Conservation (phyloP, 2,888 invertebrate species). For the Bombyx huttoni region DNA sequence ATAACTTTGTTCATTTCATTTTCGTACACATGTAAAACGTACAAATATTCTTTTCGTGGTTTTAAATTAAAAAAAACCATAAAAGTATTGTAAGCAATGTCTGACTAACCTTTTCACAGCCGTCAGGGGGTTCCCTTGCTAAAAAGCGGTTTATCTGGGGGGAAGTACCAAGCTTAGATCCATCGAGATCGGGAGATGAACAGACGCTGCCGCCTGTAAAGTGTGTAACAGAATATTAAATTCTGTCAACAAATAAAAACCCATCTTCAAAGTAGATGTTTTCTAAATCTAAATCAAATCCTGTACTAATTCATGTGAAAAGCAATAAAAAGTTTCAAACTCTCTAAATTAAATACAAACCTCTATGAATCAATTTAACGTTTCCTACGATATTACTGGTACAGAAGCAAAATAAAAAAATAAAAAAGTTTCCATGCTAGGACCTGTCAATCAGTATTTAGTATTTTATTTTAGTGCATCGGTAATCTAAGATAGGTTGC, state of each 20-base stretch:
- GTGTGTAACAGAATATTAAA: too few relatives aligned
- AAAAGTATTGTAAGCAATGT: too few relatives aligned
- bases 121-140: slow-evolving; percentile 90
- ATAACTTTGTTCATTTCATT: too few relatives aligned
- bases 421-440: slow-evolving; percentile 24
- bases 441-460: slow-evolving; percentile 22
- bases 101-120: slow-evolving; percentile 81
- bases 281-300: neutral
- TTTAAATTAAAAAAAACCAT: too few relatives aligned
- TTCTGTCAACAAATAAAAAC: neutral
- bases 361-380: neutral
- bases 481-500: slow-evolving; percentile 20
- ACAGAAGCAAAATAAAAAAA: slow-evolving; percentile 15
- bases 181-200: slow-evolving; percentile 82
- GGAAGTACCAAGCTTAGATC: slow-evolving; percentile 81
- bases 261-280: neutral
- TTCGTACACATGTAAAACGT: too few relatives aligned
- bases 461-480: slow-evolving; percentile 20
- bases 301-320: neutral
- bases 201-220: slow-evolving; percentile 79
- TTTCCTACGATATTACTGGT: neutral
- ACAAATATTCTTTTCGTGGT: too few relatives aligned
- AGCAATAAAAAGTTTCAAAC: neutral
- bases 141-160: slow-evolving; percentile 89
- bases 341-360: neutral